Evolutionary conservation across 2,113 vertebrate species (phyloP), one percentile per base, ranked within the genome.

Genomic region (Odontesthes bonariensis): DNA sequence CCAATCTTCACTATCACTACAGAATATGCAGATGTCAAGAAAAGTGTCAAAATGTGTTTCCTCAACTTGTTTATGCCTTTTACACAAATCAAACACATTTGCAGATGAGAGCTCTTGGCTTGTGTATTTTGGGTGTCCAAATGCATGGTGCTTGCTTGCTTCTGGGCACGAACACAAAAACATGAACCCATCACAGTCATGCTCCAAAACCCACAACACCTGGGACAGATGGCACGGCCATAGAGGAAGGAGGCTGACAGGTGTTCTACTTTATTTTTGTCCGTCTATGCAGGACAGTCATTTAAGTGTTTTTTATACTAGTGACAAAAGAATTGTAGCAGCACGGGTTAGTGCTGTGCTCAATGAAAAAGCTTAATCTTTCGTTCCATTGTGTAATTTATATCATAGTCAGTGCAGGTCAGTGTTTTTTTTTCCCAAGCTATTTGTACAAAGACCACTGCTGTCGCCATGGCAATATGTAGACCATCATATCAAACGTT

Each of bases 381-480:
- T 82, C 74, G 8, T 78, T 69, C 77, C 35, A 73, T 67, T 84
- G 69, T 75, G 57, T 11, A 33, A 80, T 84, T 83, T 86, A 81
- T 87, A 71, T 62, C 38, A 44, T 53, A 44, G 75, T 47, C 40
- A 52, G 44, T n/a, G 62, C 35, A 54, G 74, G 71, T 83, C 79
- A 71, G 27, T 83, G 74, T 54, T 68, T 62, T 67, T 71, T 72
- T 75, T 72, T 75, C 88, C 64, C 56, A 65, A 77, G 72, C 69
- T 31, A 1, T 59, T 64, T 72, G 58, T 44, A 64, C 49, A 75
- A 73, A 81, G 53, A 73, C 56, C 44, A 22, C 58, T 63, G 65
- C 72, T 70, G 85, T 92, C 69, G 16, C 84, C 79, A 88, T 88
- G 82, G 83, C 59, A 69, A 91, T 83, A 64, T 65, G 76, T 70